A percentile compares a stretch with the other conserved stretches of the same genome.
Evolutionary conservation across 2,888 invertebrate species (phyloP).

Genomic region (Aromia moschata): DNA sequence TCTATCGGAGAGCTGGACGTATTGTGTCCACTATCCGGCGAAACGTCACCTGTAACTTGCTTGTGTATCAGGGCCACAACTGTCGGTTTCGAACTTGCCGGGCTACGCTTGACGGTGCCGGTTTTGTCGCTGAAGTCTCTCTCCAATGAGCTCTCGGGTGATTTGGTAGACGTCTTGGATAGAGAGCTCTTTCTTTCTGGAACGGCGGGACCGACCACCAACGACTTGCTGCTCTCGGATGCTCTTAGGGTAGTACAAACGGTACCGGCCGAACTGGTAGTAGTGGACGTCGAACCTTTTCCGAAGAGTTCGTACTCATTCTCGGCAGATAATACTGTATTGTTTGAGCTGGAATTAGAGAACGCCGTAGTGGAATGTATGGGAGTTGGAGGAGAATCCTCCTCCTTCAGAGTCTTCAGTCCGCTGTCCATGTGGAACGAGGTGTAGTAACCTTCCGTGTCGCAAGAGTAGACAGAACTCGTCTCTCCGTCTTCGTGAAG

Average conservation of each 20-base stretch:
- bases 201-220: conserved; percentile 76
- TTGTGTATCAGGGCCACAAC: conserved; percentile 70
- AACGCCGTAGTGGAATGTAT: conserved; percentile 76
- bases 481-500: conserved; percentile 86
- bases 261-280: conserved; percentile 89
- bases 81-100: conserved; percentile 65
- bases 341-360: conserved; percentile 73
- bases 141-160: conserved; percentile 65
- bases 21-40: conserved; percentile 83
- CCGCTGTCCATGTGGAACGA: conserved; percentile 98
- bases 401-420: conserved; percentile 83
- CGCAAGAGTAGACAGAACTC: conserved; percentile 92
- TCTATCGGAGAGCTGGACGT: conserved; percentile 83
- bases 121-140: conserved; percentile 59
- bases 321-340: conserved; percentile 78
- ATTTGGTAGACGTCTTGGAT: conserved; percentile 65
- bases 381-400: conserved; percentile 77
- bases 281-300: conserved; percentile 90
- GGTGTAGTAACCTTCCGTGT: conserved; percentile 97
- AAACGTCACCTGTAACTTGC: conserved; percentile 72
- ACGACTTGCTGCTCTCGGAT: conserved; percentile 71
- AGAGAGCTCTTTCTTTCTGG: conserved; percentile 85
- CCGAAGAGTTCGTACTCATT: conserved; percentile 92
- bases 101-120: conserved; percentile 62
- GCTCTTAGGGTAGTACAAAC: conserved; percentile 86